These are phyloP conservation scores for Maconellicoccus hirsutus DNA, from an alignment of 1,140 invertebrate genomes.

Conservation along the genomic window DNA sequence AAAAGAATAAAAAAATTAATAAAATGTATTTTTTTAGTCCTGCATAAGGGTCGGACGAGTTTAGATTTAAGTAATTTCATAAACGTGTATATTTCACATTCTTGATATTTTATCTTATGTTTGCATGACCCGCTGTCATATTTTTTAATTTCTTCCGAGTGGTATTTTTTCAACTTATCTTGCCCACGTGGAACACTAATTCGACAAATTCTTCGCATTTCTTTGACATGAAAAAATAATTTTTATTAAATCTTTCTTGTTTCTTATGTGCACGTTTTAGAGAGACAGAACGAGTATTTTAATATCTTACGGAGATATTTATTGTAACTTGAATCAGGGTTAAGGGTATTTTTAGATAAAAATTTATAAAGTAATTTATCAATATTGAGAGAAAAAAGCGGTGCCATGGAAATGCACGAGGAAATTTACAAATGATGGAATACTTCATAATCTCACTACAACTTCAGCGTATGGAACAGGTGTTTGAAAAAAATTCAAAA, in stretches of 20 bases:
- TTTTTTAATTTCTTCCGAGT: neutral
- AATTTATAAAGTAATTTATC: too few relatives aligned
- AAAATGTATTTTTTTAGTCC: neutral
- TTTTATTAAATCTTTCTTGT: neutral
- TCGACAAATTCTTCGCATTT: neutral
- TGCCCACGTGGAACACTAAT: neutral
- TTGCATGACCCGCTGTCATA: neutral
- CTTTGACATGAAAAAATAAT: neutral
- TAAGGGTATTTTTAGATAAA: too few relatives aligned
- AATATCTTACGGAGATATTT: too few relatives aligned
- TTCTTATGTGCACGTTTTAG: too few relatives aligned
- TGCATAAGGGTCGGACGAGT: neutral
- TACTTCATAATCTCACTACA: too few relatives aligned
- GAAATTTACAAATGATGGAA: too few relatives aligned
- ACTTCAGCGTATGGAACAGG: too few relatives aligned
- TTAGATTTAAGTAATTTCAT: neutral
- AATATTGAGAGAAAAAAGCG: too few relatives aligned
- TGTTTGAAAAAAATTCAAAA: too few relatives aligned
- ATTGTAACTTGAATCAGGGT: too few relatives aligned
- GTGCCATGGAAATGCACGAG: too few relatives aligned
- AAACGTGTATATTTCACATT: neutral
- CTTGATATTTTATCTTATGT: neutral
- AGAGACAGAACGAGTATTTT: too few relatives aligned
- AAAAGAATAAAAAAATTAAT: constrained; percentile 1
- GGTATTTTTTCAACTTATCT: neutral